Base-by-base conservation (phyloP, 2,888 invertebrate genomes). In the Ommatoiulus sabulosus region DNA sequence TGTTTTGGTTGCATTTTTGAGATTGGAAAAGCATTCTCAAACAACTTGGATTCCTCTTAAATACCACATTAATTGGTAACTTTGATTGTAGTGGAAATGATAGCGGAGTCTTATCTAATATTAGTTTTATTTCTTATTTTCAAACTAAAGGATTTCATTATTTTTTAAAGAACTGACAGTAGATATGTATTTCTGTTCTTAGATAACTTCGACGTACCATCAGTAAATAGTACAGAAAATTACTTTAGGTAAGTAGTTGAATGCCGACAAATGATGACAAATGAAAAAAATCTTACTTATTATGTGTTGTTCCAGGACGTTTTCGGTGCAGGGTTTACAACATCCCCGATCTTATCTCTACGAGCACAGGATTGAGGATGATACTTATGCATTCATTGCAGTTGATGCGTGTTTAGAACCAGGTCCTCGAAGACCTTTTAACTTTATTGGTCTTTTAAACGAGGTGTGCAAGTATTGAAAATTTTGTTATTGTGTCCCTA, bases 131-230 rank as follows among this genome's bases (percentile, higher is more conserved):
- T 35, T 35, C 35, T 35, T 35, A 1, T 35, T 35, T 35, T 35
- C 2, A 35, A 35, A 35, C 35, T 35, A 35, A 35, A 35, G 2
- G 0, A 35, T 35, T 35, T 35, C 35, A 35, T 35, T 35, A 35
- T 35, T 0, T 35, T 35, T 35, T 35, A 35, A 35, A 35, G 35
- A 35, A 35, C 2, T 35, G 35, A 35, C 35, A 35, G 35, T 35
- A 35, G 35, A 35, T 35, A 35, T 35, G 35, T 35, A 35, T 84
- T 3, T 84, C n/a, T 84, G 89, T 89, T 94, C 94, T 24, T 94
- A 97, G 97, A 98, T 94, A 97, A 97, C 92, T 97, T 98, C 93
- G 96, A 97, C 93, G 96, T 97, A 52, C 94, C 95, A 89, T 94
- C 94, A 90, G 92, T 95, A 87, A 93, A 94, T 90, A 95, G 96